Evolutionary conservation across 2,797 vertebrate species (phyloP).

Genomic region (Pseudotriccus pelzelni): DNA sequence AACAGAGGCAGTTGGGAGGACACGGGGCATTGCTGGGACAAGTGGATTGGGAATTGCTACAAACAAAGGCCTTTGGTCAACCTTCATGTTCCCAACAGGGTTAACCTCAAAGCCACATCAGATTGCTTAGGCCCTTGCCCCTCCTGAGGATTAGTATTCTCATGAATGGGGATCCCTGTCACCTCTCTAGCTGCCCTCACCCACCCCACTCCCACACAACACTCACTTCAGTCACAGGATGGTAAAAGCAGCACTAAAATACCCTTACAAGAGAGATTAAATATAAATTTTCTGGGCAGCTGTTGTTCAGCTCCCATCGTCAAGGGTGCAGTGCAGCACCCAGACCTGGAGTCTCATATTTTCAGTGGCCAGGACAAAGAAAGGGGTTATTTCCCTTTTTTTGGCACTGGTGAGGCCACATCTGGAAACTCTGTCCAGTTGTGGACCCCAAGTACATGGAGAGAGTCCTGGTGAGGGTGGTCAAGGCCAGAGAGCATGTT

Average conservation of each 20-base stretch:
- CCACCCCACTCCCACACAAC: neutral
- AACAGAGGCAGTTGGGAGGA: neutral
- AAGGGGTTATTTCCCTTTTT: neutral
- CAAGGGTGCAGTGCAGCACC: neutral
- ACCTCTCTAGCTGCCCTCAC: neutral
- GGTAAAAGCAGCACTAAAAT: neutral
- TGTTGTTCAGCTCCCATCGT: neutral
- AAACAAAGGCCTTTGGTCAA: neutral
- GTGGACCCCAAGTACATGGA: neutral
- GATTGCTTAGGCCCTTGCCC: neutral
- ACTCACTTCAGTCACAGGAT: neutral
- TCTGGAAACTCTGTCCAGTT: neutral
- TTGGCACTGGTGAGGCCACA: neutral
- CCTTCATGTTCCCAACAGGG: neutral
- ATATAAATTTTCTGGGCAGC: neutral
- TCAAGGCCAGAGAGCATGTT: neutral
- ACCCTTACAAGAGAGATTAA: neutral
- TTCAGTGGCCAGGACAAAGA: neutral
- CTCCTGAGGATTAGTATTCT: neutral
- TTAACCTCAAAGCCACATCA: neutral
- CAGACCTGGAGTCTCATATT: neutral
- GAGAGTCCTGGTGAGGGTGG: neutral
- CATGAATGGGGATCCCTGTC: neutral
- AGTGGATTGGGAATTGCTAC: neutral
- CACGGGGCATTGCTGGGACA: neutral